Evolutionary conservation across 2,113 vertebrate species (phyloP).

Genomic region (Todiramphus saurophagus): DNA sequence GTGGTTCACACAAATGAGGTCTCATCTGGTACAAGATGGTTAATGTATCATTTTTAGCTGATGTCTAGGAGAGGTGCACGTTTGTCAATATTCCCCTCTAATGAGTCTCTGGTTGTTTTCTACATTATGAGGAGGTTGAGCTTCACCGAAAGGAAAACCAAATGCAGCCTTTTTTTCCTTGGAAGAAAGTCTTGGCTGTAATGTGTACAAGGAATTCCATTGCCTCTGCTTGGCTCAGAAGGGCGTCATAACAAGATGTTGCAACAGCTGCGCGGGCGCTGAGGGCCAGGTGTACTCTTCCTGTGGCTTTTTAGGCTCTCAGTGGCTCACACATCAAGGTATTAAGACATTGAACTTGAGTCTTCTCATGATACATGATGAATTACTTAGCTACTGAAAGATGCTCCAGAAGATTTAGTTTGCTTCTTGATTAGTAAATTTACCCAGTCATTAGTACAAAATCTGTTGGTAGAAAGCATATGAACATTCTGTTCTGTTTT

Average conservation of each 20-base stretch:
- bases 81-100: neutral
- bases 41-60: conserved; percentile 31
- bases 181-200: neutral
- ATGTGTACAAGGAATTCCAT: neutral
- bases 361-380: neutral
- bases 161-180: neutral
- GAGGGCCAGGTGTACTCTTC: neutral
- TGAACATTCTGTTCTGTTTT: neutral
- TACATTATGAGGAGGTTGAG: neutral
- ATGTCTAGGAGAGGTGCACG: neutral
- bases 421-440: neutral
- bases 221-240: neutral
- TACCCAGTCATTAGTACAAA: neutral
- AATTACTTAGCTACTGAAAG: neutral
- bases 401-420: neutral
- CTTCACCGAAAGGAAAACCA: conserved; percentile 16
- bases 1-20: conserved; percentile 28
- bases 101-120: neutral
- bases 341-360: neutral
- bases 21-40: conserved; percentile 23
- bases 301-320: neutral
- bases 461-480: neutral
- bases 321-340: neutral
- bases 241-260: neutral
- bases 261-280: neutral